Percentiles rank a stretch among this genome's conserved stretches.
These are phyloP conservation scores for Agonopterix arenella DNA, from an alignment of 2,888 invertebrate genomes.

Conservation along the genomic window DNA sequence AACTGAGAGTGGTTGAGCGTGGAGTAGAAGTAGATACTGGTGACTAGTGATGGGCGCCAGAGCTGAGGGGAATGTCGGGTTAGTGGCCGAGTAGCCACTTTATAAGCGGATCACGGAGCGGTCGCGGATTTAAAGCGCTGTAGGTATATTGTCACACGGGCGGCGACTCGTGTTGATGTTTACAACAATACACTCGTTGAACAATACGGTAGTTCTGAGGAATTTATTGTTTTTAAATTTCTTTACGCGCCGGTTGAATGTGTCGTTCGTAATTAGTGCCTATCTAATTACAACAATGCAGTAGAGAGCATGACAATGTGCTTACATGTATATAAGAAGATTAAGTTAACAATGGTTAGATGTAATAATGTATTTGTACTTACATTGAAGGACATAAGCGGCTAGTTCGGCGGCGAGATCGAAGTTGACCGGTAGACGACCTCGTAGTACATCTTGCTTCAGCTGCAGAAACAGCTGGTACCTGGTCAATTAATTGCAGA, in stretches of 20 bases:
- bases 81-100: conserved; percentile 27
- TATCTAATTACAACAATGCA: no score
- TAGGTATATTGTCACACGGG: conserved; percentile 3
- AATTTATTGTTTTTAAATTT: no score
- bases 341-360: neutral
- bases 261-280: no score
- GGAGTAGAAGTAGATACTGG: no score
- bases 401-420: conserved; percentile 95
- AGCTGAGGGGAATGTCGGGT: conserved; percentile 8
- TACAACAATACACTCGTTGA: conserved; percentile 11
- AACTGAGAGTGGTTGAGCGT: conserved; percentile 6
- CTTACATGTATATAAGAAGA: neutral
- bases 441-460: conserved; percentile 97
- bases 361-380: conserved; percentile 58
- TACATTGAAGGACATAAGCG: conserved; percentile 96
- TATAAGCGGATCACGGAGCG: conserved; percentile 30
- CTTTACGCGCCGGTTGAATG: no score
- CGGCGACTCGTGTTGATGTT: conserved; percentile 26
- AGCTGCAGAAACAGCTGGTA: conserved; percentile 98
- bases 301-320: neutral
- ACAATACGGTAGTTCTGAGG: no score
- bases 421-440: conserved; percentile 92
- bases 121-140: conserved; percentile 31
- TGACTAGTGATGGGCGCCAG: neutral
- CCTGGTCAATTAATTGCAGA: conserved; percentile 63